These are phyloP conservation scores for Chorisops tibialis DNA, from an alignment of 2,888 invertebrate genomes.

Conservation along the genomic window DNA sequence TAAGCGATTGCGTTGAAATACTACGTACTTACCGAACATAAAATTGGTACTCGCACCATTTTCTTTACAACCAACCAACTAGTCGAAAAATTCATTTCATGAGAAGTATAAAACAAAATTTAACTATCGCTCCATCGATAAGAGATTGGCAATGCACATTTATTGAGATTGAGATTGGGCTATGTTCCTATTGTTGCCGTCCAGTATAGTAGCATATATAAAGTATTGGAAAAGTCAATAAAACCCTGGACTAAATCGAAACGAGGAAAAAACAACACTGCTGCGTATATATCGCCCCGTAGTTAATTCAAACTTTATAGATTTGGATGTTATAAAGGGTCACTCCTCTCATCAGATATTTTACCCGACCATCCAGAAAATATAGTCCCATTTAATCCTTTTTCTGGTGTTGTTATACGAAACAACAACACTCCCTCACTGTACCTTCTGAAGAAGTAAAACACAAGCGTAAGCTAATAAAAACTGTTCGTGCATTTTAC, in stretches of 20 bases:
- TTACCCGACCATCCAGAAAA: constrained; percentile 12
- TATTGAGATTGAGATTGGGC: constrained; percentile 30
- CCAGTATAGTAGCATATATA: constrained; percentile 1
- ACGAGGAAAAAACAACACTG: constrained; percentile 16
- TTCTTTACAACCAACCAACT: too few species aligned
- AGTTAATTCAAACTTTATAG: constrained; percentile 31
- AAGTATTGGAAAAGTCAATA: constrained; percentile 26
- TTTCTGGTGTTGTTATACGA: neutral
- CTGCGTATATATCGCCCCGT: constrained; percentile 13
- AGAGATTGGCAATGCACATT: constrained; percentile 31
- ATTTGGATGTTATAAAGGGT: constrained; percentile 28
- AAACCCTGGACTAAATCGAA: constrained; percentile 28
- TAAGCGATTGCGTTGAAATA: too few species aligned
- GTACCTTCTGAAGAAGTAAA: constrained; percentile 1
- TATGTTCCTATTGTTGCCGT: constrained; percentile 2
- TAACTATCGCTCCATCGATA: constrained; percentile 13
- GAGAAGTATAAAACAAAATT: constrained; percentile 12
- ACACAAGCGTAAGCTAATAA: constrained; percentile 30
- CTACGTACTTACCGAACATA: too few species aligned
- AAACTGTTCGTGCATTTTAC: constrained; percentile 33
- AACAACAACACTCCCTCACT: neutral
- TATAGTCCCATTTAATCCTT: constrained; percentile 24
- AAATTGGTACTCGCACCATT: too few species aligned
- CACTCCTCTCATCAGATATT: constrained; percentile 13
- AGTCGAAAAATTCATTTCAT: too few species aligned